A percentile compares a stretch with the other conserved stretches of the same genome.
These are phyloP conservation scores for Chitala chitala DNA, from an alignment of 2,113 vertebrate genomes.

Conservation along the genomic window DNA sequence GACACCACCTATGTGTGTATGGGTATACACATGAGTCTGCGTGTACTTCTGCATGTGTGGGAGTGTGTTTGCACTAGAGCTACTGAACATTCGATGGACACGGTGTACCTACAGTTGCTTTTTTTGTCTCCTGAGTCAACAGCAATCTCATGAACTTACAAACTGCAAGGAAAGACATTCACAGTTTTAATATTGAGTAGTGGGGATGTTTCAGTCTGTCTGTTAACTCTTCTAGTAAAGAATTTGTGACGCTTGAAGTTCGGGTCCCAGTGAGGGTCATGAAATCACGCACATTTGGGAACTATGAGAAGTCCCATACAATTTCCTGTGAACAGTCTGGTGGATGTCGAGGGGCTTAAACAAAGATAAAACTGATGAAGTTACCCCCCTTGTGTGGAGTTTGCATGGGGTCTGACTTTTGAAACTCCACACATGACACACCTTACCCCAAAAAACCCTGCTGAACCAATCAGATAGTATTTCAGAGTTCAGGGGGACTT, in stretches of 20 bases:
- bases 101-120: too few species aligned
- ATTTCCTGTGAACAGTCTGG: too few species aligned
- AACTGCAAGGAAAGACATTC: neutral
- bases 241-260: neutral
- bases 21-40: too few species aligned
- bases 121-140: neutral
- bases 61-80: too few species aligned
- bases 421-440: neutral
- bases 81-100: too few species aligned
- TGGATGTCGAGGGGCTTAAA: constrained; percentile 47
- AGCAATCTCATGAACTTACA: neutral
- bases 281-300: neutral
- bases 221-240: neutral
- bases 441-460: neutral
- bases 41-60: too few species aligned
- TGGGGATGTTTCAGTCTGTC: neutral
- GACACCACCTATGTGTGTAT: too few species aligned
- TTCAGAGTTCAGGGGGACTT: neutral
- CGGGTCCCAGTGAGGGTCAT: neutral
- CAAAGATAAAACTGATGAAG: constrained; percentile 50
- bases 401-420: neutral
- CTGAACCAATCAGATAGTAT: neutral
- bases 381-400: neutral
- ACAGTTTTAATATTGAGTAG: neutral
- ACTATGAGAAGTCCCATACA: neutral